Conservation (phyloP, 2,888 invertebrate genomes). For the Heteromurus nitidus region DNA sequence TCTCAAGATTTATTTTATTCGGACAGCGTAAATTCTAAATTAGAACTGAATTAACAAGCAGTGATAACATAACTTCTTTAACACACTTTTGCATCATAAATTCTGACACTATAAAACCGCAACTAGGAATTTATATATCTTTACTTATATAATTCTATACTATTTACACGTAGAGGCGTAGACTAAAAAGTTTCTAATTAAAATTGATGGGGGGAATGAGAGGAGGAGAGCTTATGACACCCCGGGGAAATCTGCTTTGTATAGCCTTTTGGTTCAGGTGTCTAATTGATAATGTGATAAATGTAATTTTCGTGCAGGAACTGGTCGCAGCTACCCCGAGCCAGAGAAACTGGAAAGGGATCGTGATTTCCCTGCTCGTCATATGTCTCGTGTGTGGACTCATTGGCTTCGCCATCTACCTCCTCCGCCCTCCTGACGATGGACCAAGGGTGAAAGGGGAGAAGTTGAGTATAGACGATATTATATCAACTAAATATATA, state of each 20-base stretch:
- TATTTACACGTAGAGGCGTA: no score
- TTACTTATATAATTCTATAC: no score
- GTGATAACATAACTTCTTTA: no score
- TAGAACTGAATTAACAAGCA: no score
- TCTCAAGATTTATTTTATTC: no score
- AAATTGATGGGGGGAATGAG: background rate
- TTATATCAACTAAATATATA: conserved; percentile 75
- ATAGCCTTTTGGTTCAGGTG: no score
- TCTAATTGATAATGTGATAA: background rate
- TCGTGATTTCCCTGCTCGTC: conserved; percentile 92
- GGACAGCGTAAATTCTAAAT: no score
- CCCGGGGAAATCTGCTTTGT: background rate
- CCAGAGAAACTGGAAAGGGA: conserved; percentile 95
- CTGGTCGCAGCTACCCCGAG: conserved; percentile 90
- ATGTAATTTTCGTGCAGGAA: conserved; percentile 80
- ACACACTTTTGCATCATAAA: no score
- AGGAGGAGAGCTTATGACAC: background rate
- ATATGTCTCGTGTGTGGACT: conserved; percentile 91
- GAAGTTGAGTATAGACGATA: conserved; percentile 83
- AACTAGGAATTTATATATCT: no score
- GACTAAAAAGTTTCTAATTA: no score
- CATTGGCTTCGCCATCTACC: conserved; percentile 92
- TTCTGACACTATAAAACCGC: no score
- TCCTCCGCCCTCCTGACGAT: conserved; percentile 87
- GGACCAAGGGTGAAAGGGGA: conserved; percentile 83